Conservation (phyloP, 1,140 invertebrate genomes). For the Zaprionus ornatus region DNA sequence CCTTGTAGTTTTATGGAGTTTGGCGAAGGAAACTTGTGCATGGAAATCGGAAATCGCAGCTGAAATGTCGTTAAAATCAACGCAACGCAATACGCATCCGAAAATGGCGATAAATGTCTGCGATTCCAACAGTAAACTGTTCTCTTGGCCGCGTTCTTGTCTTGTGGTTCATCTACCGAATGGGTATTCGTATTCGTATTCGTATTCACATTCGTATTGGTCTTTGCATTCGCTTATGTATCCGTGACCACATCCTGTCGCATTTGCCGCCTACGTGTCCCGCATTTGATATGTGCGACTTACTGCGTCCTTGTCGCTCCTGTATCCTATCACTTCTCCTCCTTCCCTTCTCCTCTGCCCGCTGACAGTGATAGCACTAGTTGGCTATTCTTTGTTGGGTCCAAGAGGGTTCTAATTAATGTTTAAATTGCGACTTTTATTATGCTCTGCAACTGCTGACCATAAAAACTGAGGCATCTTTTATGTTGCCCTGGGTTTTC, state of each 20-base stretch:
- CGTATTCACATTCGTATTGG: constrained; percentile 48
- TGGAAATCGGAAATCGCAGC: constrained; percentile 62
- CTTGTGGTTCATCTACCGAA: constrained; percentile 61
- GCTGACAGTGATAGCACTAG: background rate
- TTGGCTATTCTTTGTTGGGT: constrained; percentile 16
- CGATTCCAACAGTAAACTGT: constrained; percentile 48
- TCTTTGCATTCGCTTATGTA: constrained; percentile 25
- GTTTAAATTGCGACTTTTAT: constrained; percentile 72
- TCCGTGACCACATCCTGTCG: constrained; percentile 48
- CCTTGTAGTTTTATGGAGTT: constrained; percentile 76
- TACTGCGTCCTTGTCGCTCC: constrained; percentile 34
- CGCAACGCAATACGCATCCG: constrained; percentile 50
- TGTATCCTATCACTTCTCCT: background rate
- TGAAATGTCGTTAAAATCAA: constrained; percentile 75
- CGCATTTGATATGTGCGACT: constrained; percentile 60
- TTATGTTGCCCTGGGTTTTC: background rate
- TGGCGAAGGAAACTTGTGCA: constrained; percentile 35
- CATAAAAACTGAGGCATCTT: constrained; percentile 41
- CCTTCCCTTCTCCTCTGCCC: background rate
- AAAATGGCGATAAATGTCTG: constrained; percentile 69
- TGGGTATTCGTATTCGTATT: constrained; percentile 15
- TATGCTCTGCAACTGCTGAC: constrained; percentile 47
- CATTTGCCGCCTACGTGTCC: constrained; percentile 53
- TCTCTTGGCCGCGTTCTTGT: constrained; percentile 48
- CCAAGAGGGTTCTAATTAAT: constrained; percentile 73